phyloP scores from a whole-genome alignment of 2,113 vertebrate genomes.

The Phrynosoma blainvillii region DNA sequence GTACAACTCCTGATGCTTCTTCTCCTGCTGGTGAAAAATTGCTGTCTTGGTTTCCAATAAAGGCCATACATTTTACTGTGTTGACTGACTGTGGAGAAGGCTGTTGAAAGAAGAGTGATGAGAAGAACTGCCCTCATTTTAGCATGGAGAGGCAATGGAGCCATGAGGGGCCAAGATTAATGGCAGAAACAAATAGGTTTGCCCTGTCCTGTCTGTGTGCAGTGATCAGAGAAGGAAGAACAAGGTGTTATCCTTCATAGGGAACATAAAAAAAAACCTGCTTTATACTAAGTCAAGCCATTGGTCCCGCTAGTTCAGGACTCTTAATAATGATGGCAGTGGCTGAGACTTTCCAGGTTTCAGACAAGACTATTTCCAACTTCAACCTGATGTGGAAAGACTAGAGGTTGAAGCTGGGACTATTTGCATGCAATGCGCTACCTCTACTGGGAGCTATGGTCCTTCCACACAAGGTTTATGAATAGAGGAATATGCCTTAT shows the following conservation, averaged over 20 bases:
- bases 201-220: not conserved
- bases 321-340: not conserved
- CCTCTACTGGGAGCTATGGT: no score
- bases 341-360: not conserved
- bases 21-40: not conserved
- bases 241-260: no score
- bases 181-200: not conserved
- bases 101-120: slow-evolving; percentile 9
- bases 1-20: not conserved
- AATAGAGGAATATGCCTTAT: not conserved
- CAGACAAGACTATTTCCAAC: not conserved
- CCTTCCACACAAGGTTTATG: not conserved
- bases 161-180: not conserved
- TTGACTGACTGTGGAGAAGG: not conserved
- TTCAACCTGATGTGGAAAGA: no score
- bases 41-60: not conserved
- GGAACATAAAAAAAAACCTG: not conserved
- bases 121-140: not conserved
- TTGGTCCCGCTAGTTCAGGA: not conserved
- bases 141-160: not conserved
- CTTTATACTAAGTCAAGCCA: not conserved
- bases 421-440: not conserved
- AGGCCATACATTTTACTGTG: not conserved
- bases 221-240: not conserved
- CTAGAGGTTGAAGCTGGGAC: not conserved